Percentiles rank a stretch among this genome's conserved stretches.
Conservation (phyloP, 1,140 invertebrate genomes). For the Formica exsecta region DNA sequence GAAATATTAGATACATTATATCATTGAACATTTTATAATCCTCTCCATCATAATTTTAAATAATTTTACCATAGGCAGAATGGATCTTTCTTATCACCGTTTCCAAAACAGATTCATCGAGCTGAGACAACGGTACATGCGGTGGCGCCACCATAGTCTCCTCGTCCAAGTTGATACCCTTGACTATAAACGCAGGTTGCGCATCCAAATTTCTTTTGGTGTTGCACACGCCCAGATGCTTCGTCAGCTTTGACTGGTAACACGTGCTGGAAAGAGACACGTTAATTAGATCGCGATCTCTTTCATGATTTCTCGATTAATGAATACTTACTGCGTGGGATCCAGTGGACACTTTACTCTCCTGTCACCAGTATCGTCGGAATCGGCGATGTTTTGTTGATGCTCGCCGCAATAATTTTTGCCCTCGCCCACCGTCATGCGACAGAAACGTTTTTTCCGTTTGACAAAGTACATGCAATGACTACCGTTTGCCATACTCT, state of each 20-base stretch:
- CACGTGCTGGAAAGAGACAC: conserved; percentile 88
- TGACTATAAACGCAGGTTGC: conserved; percentile 88
- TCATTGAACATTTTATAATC: neutral
- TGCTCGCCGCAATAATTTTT: conserved; percentile 92
- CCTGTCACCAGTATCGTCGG: conserved; percentile 69
- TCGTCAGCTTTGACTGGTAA: conserved; percentile 90
- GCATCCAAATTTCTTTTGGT: conserved; percentile 86
- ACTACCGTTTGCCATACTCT: neutral
- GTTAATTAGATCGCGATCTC: conserved; percentile 30
- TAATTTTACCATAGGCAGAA: conserved; percentile 78
- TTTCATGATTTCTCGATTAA: neutral
- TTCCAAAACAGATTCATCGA: conserved; percentile 74
- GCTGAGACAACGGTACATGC: conserved; percentile 77
- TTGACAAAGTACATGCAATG: conserved; percentile 89
- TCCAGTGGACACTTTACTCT: conserved; percentile 91
- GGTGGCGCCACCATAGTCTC: conserved; percentile 55
- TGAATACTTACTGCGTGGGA: conserved; percentile 88
- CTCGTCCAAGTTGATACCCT: conserved; percentile 88
- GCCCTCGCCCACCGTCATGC: conserved; percentile 91
- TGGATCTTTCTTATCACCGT: conserved; percentile 81
- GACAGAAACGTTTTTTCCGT: conserved; percentile 91
- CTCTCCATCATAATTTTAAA: neutral
- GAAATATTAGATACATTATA: neutral
- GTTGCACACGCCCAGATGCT: conserved; percentile 93
- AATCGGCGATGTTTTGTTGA: conserved; percentile 79